Conservation (phyloP, 2,888 invertebrate species). For the Thymelicus lineola region DNA sequence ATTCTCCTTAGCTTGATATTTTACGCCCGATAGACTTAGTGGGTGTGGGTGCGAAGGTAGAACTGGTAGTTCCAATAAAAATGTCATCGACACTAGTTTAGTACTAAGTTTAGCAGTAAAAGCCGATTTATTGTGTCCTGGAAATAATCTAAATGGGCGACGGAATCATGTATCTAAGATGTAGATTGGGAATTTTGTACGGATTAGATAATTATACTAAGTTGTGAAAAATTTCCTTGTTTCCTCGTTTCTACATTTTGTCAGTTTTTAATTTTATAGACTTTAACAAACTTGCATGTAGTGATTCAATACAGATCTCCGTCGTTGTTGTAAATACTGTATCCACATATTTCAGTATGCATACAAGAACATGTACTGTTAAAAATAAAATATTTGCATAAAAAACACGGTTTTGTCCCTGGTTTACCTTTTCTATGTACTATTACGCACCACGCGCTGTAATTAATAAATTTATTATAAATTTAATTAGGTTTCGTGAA, state of each 20-base stretch:
- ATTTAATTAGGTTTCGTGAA: no score
- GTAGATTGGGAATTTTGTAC: not conserved
- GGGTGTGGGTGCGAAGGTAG: constrained; percentile 26
- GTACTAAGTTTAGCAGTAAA: constrained; percentile 26
- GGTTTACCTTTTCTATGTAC: no score
- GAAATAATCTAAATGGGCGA: constrained; percentile 14
- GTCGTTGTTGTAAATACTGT: no score
- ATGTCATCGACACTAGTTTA: constrained; percentile 33
- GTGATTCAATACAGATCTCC: no score
- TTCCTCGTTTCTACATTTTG: not conserved
- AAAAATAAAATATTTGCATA: no score
- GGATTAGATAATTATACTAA: not conserved
- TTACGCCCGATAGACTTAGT: constrained; percentile 26
- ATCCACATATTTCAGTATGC: no score
- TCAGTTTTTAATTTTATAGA: no score
- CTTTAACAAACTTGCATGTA: no score
- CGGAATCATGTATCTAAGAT: not conserved
- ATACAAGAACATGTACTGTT: no score
- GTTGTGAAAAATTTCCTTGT: not conserved
- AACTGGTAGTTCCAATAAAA: constrained; percentile 33
- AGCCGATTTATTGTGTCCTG: constrained; percentile 22
- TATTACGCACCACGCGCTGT: no score
- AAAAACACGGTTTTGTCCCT: no score
- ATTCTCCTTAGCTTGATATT: constrained; percentile 22
- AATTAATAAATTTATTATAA: no score